Percentiles rank a stretch among this genome's conserved stretches.
These are phyloP conservation scores for Agonopterix heracliana DNA, from an alignment of 2,888 invertebrate species.

Conservation along the genomic window DNA sequence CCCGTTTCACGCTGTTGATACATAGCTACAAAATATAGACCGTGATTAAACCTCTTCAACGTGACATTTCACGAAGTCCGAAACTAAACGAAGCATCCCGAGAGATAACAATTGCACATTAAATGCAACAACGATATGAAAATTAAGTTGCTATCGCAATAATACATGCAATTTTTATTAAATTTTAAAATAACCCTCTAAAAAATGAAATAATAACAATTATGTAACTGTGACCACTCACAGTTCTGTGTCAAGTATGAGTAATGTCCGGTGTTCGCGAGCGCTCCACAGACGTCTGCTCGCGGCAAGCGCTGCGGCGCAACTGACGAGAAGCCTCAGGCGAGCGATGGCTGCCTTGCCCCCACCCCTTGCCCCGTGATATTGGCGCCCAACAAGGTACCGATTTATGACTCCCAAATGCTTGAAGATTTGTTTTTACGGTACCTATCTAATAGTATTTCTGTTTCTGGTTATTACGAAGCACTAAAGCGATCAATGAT, in stretches of 20 bases:
- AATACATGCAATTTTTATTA: too few species aligned
- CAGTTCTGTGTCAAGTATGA: conserved; percentile 50
- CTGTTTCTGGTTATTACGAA: too few species aligned
- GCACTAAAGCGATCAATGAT: too few species aligned
- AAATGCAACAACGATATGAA: conserved; percentile 8
- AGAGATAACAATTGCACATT: conserved; percentile 5
- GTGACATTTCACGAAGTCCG: too few species aligned
- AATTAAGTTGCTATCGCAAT: too few species aligned
- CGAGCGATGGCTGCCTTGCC: conserved; percentile 22
- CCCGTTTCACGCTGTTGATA: too few species aligned
- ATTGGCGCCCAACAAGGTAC: conserved; percentile 59
- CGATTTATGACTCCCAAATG: conserved; percentile 1
- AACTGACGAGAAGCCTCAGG: conserved; percentile 37
- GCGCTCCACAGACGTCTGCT: conserved; percentile 38
- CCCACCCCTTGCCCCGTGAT: conserved; percentile 19
- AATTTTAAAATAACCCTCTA: too few species aligned
- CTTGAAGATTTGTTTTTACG: background rate
- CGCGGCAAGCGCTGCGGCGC: conserved; percentile 59
- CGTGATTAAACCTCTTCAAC: too few species aligned
- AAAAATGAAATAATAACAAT: conserved; percentile 22
- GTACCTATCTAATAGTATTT: too few species aligned
- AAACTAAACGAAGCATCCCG: too few species aligned
- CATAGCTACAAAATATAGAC: too few species aligned
- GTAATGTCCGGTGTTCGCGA: conserved; percentile 25
- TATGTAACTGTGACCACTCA: conserved; percentile 57